Conservation (phyloP, 2,888 invertebrate species). For the Drosophila fungiperda region DNA sequence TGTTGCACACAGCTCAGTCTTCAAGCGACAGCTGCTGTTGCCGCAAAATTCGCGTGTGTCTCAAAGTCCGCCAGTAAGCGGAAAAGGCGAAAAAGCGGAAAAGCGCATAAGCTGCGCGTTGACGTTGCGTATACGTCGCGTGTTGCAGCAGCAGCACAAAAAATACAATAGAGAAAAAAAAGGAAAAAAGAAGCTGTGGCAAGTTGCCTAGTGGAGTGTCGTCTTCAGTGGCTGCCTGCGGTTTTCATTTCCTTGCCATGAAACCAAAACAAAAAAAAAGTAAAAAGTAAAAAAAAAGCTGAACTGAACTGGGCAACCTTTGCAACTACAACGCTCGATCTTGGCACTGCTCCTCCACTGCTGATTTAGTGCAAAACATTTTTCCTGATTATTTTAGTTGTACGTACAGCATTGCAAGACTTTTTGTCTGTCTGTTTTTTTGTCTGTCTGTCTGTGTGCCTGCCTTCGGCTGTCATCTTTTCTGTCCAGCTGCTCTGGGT, state of each 20-base stretch:
- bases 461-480: constrained; percentile 47
- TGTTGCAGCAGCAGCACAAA: constrained; percentile 33
- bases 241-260: constrained; percentile 71
- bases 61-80: constrained; percentile 11
- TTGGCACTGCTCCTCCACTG: constrained; percentile 9
- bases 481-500: constrained; percentile 37
- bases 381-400: constrained; percentile 78
- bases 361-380: constrained; percentile 78
- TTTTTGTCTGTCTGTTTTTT: constrained; percentile 2
- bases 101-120: constrained; percentile 75
- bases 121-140: constrained; percentile 70
- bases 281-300: not conserved
- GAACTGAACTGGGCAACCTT: constrained; percentile 51
- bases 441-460: constrained; percentile 2
- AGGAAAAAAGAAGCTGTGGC: constrained; percentile 5
- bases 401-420: constrained; percentile 46
- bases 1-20: constrained; percentile 22
- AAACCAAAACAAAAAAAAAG: constrained; percentile 24
- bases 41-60: constrained; percentile 59
- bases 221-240: constrained; percentile 59
- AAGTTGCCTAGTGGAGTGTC: constrained; percentile 39
- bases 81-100: constrained; percentile 56
- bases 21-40: constrained; percentile 51
- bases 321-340: constrained; percentile 16
- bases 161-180: not conserved